Evolutionary conservation across 2,888 invertebrate genomes (phyloP), one percentile per base, ranked within the genome.

Genomic region (Cephus runcator): DNA sequence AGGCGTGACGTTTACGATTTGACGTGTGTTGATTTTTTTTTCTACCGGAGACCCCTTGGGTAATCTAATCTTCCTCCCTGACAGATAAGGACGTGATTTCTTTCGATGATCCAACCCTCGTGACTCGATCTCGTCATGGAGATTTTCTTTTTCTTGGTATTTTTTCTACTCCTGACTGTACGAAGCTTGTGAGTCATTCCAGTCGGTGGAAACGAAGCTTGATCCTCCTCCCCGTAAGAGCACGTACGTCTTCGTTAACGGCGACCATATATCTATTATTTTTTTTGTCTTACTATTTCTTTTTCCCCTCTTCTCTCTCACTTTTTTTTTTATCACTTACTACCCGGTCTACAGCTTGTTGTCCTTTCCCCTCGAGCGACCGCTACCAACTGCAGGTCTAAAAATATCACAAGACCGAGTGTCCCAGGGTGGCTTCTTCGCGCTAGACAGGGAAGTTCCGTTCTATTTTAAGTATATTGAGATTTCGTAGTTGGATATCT

Each of bases 1-100:
- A 81, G 77, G 78, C 85, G 83, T 79, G 78, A 83, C 84, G 79
- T 79, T 80, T 34, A 31, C 77, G 80, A 81, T 80, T 68, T 75
- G 69, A 79, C 77, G 80, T 35, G 73, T 80, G 79, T 73, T 79
- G 33, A 34, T 77, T 69, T 73, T 80, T 73, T 80, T 80, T 56
- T 71, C 76, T 79, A 81, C 9, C 23, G 2, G 79, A 36, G 80
- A 69, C 74, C 69, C 74, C 69, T 76, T 40, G 79, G 74, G 71
- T 31, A 76, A 81, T 78, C 79, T 56, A 9, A 23, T 56, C 56
- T 23, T 56, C 4, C 56, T 23, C 1, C 9, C 2, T 23, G 56
- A 35, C 9, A 15, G 9, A 23, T 6, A 56, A 56, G 9, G 56
- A 56, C 9, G 6, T 23, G 56, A 23, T 56, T 56, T 23, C 23